A percentile compares a stretch with the other conserved stretches of the same genome.
Conservation (phyloP, 2,797 vertebrate species). For the Telmatherina bonti region DNA sequence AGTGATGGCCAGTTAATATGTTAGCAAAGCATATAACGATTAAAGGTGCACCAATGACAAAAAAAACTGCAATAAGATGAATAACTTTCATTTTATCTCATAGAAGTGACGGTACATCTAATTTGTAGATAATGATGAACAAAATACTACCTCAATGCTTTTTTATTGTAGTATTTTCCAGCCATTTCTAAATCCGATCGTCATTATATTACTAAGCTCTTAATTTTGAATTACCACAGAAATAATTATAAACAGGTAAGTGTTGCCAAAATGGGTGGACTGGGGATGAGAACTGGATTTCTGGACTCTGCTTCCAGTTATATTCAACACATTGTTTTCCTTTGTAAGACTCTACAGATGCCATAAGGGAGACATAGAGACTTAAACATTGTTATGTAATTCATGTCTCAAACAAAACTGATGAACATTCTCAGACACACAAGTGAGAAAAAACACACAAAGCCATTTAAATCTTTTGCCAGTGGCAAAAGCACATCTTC, state of each 20-base stretch:
- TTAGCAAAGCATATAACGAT: not conserved
- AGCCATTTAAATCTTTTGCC: constrained; percentile 43
- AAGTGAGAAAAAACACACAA: constrained; percentile 19
- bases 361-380: constrained; percentile 5
- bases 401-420: constrained; percentile 32
- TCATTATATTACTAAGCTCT: not conserved
- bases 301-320: not conserved
- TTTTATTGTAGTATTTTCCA: not conserved
- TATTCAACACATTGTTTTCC: not conserved
- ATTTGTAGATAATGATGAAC: not conserved
- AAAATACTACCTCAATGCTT: not conserved
- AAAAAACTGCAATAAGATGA: too few relatives aligned
- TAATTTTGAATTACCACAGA: not conserved
- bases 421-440: constrained; percentile 41
- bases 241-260: not conserved
- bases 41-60: not conserved
- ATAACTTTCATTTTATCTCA: too few relatives aligned
- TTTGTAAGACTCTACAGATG: not conserved
- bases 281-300: not conserved
- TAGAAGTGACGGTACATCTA: not conserved
- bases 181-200: not conserved
- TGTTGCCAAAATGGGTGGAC: not conserved
- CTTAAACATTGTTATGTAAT: constrained; percentile 24
- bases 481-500: constrained; percentile 33
- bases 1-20: not conserved